Evolutionary conservation across 1,140 invertebrate species (phyloP).

Genomic region (Cecropterus lyciades): DNA sequence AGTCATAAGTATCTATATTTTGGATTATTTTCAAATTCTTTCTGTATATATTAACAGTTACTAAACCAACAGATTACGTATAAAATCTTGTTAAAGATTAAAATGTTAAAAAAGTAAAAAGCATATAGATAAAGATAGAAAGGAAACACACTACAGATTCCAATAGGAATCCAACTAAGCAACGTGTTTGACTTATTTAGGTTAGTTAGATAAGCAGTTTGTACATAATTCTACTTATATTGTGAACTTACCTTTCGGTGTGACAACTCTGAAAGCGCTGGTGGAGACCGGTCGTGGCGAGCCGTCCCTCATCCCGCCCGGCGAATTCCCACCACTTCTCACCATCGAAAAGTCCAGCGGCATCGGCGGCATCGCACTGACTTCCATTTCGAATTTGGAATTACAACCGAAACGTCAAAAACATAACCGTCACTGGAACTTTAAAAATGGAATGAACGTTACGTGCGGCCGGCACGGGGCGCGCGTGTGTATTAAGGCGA

Average conservation of each 20-base stretch:
- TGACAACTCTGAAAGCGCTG: slow-evolving; percentile 83
- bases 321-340: slow-evolving; percentile 64
- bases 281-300: slow-evolving; percentile 76
- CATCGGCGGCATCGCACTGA: slow-evolving; percentile 83
- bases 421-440: slow-evolving; percentile 48
- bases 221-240: background rate
- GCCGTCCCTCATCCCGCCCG: slow-evolving; percentile 56
- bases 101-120: background rate
- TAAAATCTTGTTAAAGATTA: too few relatives aligned
- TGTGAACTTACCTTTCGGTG: slow-evolving; percentile 73
- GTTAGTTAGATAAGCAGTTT: too few relatives aligned
- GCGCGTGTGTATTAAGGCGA: slow-evolving; percentile 72
- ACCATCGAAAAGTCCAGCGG: slow-evolving; percentile 84
- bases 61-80: too few relatives aligned
- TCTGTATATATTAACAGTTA: too few relatives aligned
- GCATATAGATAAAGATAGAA: background rate
- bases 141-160: background rate
- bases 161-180: background rate
- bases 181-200: background rate
- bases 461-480: slow-evolving; percentile 71
- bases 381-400: slow-evolving; percentile 75
- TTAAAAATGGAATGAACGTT: slow-evolving; percentile 50
- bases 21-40: too few relatives aligned
- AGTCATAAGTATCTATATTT: too few relatives aligned
- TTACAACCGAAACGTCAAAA: slow-evolving; percentile 44